phyloP scores from a whole-genome alignment of 1,140 invertebrate species.

The Trinorchestia longiramus region DNA sequence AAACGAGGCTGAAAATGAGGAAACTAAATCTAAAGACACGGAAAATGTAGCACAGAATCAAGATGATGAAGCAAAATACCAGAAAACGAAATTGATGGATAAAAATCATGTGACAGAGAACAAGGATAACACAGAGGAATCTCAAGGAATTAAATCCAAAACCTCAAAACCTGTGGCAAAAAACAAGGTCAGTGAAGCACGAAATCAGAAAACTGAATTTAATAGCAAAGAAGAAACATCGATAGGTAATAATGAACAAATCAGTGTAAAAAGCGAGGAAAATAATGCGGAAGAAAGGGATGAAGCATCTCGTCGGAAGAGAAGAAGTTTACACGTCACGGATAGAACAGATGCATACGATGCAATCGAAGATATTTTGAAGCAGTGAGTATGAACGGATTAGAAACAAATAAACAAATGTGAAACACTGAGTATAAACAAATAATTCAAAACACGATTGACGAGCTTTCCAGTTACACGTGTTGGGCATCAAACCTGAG shows the following conservation, averaged over 20 bases:
- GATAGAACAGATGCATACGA: constrained; percentile 15
- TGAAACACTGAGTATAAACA: too few species aligned
- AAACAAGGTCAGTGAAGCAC: neutral
- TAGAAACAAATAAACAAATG: too few species aligned
- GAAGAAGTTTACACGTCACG: neutral
- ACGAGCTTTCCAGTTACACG: too few species aligned
- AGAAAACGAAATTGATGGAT: neutral
- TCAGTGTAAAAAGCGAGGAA: neutral
- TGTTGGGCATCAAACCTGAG: too few species aligned
- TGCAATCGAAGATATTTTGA: neutral
- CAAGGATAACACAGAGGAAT: neutral
- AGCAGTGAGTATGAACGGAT: neutral
- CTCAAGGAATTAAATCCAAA: neutral
- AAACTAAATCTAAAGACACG: neutral
- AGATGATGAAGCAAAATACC: neutral
- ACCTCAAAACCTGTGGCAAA: too few species aligned
- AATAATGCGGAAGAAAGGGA: neutral
- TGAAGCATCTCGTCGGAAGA: neutral
- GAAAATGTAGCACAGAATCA: neutral
- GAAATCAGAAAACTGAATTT: neutral
- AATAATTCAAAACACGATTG: too few species aligned
- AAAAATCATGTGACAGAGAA: neutral
- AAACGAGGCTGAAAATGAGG: neutral
- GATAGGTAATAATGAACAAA: neutral
- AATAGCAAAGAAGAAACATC: neutral